Conservation (phyloP, 2,113 vertebrate species). For the Apaloderma vittatum region DNA sequence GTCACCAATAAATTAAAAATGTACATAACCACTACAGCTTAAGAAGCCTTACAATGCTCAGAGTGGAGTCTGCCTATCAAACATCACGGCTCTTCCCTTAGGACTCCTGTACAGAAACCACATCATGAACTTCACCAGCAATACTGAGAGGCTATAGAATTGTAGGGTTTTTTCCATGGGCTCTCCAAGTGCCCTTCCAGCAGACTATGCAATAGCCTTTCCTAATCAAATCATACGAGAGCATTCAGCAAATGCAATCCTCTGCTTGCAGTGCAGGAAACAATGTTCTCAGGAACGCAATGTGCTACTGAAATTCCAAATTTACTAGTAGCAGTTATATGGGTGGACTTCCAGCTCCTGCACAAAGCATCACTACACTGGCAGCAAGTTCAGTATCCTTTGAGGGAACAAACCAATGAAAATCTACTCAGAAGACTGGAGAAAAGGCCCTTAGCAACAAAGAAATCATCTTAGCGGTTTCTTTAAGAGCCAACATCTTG, state of each 20-base stretch:
- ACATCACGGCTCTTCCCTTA: background rate
- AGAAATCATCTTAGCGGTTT: background rate
- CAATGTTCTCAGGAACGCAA: background rate
- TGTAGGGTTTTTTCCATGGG: background rate
- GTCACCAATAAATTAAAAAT: conserved; percentile 65
- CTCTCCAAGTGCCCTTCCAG: background rate
- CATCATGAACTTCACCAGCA: background rate
- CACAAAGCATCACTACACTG: background rate
- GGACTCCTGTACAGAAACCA: background rate
- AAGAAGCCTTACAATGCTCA: background rate
- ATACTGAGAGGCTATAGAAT: conserved; percentile 9
- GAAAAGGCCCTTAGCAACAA: conserved; percentile 2
- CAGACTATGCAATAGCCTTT: background rate
- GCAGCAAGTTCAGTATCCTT: background rate
- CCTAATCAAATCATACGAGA: background rate
- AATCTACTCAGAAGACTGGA: background rate
- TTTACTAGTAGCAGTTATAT: background rate
- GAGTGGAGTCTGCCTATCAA: background rate
- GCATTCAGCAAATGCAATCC: background rate
- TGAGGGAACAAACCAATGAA: background rate
- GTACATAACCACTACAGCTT: background rate
- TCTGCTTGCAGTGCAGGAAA: background rate
- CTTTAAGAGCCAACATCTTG: conserved; percentile 36
- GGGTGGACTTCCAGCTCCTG: background rate
- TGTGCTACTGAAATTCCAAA: background rate